Percentiles rank a stretch among this genome's conserved stretches.
These are phyloP conservation scores for Lacanobia oleracea DNA, from an alignment of 2,888 invertebrate genomes.

Conservation along the genomic window DNA sequence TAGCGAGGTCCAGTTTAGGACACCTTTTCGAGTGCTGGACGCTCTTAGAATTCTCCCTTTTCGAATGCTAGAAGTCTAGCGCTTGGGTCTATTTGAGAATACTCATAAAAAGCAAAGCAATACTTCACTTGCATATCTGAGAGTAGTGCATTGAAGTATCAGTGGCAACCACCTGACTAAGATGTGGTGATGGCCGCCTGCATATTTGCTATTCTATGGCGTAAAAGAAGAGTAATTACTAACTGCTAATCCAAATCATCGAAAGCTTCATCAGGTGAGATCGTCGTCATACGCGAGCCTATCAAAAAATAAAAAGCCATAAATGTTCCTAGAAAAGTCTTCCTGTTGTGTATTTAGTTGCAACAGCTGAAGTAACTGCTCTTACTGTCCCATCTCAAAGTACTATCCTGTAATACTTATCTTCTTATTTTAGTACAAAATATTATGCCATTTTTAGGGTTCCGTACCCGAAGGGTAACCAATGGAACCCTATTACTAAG, in stretches of 20 bases:
- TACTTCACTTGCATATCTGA: neutral
- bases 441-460: neutral
- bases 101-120: neutral
- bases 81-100: too few relatives aligned
- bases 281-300: too few relatives aligned
- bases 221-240: neutral
- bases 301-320: too few relatives aligned
- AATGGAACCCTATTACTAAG: too few relatives aligned
- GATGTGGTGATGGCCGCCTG: neutral
- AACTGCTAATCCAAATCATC: neutral
- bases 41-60: too few relatives aligned
- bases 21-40: neutral
- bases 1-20: neutral
- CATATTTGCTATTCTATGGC: neutral
- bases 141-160: too few relatives aligned
- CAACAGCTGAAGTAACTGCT: neutral
- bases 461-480: too few relatives aligned
- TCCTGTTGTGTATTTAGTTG: too few relatives aligned
- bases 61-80: too few relatives aligned
- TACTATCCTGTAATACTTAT: neutral
- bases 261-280: neutral
- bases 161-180: too few relatives aligned
- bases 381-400: neutral
- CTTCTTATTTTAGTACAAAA: neutral
- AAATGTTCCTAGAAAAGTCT: too few relatives aligned